Evolutionary conservation across 2,113 vertebrate genomes (phyloP).

Genomic region (Catagonus wagneri): DNA sequence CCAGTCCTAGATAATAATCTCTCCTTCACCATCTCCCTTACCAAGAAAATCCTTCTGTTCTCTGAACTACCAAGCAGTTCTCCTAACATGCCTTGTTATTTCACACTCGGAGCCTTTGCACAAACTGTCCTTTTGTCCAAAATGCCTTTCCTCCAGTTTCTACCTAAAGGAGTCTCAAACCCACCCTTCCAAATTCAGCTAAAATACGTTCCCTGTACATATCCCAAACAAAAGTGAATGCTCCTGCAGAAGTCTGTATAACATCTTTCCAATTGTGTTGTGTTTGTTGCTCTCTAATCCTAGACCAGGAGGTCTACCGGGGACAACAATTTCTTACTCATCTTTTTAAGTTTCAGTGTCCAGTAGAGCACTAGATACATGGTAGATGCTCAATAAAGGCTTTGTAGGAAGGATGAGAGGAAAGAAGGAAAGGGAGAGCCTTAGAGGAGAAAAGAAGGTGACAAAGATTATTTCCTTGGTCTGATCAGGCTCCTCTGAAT

Average conservation of each 20-base stretch:
- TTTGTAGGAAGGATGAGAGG: neutral
- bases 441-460: neutral
- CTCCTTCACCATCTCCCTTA: neutral
- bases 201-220: neutral
- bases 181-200: neutral
- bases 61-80: neutral
- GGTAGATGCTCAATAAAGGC: neutral
- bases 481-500: neutral
- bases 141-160: neutral
- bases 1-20: neutral
- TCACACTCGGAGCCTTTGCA: neutral
- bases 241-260: neutral
- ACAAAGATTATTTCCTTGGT: neutral
- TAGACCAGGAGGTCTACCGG: neutral
- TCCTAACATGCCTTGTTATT: neutral
- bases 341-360: neutral
- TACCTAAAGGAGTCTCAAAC: neutral
- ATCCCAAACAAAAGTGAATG: neutral
- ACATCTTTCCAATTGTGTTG: neutral
- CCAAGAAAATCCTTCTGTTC: neutral
- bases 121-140: neutral
- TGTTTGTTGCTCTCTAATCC: neutral
- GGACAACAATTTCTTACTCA: neutral
- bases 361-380: neutral
- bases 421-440: neutral